A percentile compares a stretch with the other conserved stretches of the same genome.
These are phyloP conservation scores for Chionis minor DNA, from an alignment of 2,113 vertebrate species.

Conservation along the genomic window DNA sequence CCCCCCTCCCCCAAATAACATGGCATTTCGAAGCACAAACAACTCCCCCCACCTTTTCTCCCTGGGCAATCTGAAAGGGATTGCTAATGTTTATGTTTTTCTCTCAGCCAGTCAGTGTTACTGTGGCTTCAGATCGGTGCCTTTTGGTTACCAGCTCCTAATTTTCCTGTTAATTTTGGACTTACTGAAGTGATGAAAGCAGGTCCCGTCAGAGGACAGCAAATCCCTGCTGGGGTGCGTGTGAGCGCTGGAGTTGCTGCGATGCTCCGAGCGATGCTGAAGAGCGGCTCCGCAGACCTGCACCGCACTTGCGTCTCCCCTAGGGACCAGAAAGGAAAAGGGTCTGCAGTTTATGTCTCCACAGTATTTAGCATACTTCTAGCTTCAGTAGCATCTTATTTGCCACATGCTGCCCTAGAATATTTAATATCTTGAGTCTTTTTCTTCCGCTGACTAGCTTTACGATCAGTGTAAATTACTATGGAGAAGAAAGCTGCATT, in stretches of 20 bases:
- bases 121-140: background rate
- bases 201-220: background rate
- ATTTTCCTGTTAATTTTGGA: background rate
- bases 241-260: background rate
- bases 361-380: background rate
- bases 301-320: background rate
- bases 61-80: background rate
- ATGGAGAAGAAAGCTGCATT: background rate
- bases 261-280: background rate
- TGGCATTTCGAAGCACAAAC: background rate
- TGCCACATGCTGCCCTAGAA: background rate
- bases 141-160: background rate
- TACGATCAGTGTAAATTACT: background rate
- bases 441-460: background rate
- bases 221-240: background rate
- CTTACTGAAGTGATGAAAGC: background rate
- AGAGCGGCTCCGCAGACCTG: background rate
- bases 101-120: background rate
- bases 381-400: background rate
- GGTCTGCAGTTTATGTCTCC: background rate
- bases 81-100: background rate
- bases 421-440: background rate
- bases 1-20: background rate
- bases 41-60: accelerated
- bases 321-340: background rate